phyloP scores from a whole-genome alignment of 2,888 invertebrate species.

The Scrobipalpa costella region DNA sequence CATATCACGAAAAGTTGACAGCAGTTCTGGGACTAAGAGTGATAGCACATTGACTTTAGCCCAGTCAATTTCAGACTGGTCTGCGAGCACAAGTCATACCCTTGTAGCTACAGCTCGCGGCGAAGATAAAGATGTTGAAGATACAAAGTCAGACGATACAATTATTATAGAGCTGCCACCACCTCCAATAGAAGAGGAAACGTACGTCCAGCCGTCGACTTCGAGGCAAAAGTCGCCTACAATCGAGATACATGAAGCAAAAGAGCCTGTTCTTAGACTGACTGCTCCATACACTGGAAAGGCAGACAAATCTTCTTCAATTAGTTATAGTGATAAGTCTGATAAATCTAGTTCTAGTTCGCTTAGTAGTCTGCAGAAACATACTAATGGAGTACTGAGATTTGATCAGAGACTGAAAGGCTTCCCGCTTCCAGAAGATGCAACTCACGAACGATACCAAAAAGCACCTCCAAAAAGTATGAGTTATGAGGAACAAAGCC shows the following conservation, averaged over 20 bases:
- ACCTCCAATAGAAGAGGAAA: conserved; percentile 48
- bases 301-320: conserved; percentile 75
- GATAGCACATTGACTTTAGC: conserved; percentile 89
- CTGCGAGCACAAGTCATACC: conserved; percentile 89
- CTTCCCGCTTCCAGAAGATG: conserved; percentile 53
- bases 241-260: conserved; percentile 46
- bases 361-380: conserved; percentile 73
- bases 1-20: conserved; percentile 77
- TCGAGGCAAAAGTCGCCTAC: conserved; percentile 49
- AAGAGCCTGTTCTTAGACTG: conserved; percentile 62
- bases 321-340: conserved; percentile 76
- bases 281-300: conserved; percentile 59
- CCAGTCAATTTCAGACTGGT: conserved; percentile 92
- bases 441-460: conserved; percentile 61
- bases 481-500: conserved; percentile 72
- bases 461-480: conserved; percentile 75
- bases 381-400: conserved; percentile 64
- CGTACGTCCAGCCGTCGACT: conserved; percentile 47
- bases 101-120: conserved; percentile 83
- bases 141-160: conserved; percentile 73
- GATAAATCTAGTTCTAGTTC: conserved; percentile 79
- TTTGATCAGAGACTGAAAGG: conserved; percentile 67
- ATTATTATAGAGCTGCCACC: conserved; percentile 61
- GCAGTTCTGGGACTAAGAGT: conserved; percentile 87
- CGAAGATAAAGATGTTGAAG: conserved; percentile 67